phyloP scores from a whole-genome alignment of 1,140 invertebrate genomes.

The Neoseiulus cucumeris region DNA sequence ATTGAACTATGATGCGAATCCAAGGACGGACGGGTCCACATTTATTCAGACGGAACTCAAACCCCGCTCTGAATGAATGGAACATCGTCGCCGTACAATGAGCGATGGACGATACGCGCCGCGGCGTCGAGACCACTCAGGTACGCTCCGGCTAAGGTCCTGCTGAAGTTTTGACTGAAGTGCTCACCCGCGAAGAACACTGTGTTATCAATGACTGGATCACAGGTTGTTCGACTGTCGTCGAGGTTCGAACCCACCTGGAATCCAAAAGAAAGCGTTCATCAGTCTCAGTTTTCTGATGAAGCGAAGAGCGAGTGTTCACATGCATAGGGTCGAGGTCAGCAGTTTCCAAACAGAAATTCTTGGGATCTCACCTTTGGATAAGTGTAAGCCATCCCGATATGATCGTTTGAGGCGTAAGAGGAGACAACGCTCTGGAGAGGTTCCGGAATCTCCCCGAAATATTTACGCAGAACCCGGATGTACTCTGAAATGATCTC shows the following conservation, averaged over 20 bases:
- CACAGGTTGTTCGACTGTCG: neutral
- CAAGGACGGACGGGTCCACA: neutral
- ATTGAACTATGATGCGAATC: too few species aligned
- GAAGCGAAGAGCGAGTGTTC: neutral
- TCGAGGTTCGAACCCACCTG: neutral
- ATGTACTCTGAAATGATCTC: neutral
- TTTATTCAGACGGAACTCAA: neutral
- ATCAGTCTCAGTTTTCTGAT: neutral
- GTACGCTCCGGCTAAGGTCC: neutral
- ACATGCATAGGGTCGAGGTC: too few species aligned
- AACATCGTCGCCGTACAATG: neutral
- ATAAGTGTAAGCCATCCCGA: slow-evolving; percentile 3
- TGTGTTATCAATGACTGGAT: neutral
- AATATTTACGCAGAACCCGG: neutral
- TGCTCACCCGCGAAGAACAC: slow-evolving; percentile 3
- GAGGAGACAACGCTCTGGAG: neutral
- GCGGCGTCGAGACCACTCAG: neutral
- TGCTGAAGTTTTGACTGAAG: neutral
- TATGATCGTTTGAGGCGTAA: neutral
- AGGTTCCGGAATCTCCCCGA: slow-evolving; percentile 4
- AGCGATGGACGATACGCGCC: neutral
- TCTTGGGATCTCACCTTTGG: neutral
- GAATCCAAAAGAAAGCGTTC: neutral
- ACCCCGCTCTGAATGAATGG: neutral
- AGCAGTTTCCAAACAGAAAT: neutral